Conservation (phyloP, 2,888 invertebrate species). For the Pardosa pseudoannulata region DNA sequence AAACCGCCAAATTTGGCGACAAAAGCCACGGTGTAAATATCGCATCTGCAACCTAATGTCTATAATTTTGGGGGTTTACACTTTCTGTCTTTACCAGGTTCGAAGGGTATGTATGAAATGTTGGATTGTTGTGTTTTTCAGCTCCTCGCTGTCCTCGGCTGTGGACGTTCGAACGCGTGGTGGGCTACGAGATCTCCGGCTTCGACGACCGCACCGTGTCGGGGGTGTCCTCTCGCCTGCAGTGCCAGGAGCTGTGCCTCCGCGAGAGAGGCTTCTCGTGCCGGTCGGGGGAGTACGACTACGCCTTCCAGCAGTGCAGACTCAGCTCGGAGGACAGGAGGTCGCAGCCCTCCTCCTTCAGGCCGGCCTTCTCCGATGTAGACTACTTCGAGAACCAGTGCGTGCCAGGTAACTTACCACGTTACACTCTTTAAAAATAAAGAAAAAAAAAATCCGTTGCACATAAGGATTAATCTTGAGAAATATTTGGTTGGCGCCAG, state of each 20-base stretch:
- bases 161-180: constrained; percentile 87
- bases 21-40: no score
- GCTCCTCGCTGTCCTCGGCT: constrained; percentile 79
- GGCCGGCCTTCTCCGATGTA: constrained; percentile 81
- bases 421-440: no score
- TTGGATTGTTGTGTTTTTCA: no score
- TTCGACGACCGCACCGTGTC: constrained; percentile 82
- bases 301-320: constrained; percentile 80
- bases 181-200: constrained; percentile 85
- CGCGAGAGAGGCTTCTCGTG: constrained; percentile 80
- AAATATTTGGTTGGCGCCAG: no score
- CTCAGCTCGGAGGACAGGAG: constrained; percentile 86
- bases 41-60: no score
- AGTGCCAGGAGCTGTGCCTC: constrained; percentile 84
- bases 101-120: no score
- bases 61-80: no score
- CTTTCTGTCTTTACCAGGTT: no score
- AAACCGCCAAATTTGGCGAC: no score
- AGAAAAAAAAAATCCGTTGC: no score
- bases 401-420: constrained; percentile 74
- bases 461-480: no score
- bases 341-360: constrained; percentile 80
- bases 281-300: constrained; percentile 80
- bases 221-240: constrained; percentile 82
- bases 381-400: constrained; percentile 92